Conservation (phyloP, 2,113 vertebrate genomes). For the Crocuta crocuta region DNA sequence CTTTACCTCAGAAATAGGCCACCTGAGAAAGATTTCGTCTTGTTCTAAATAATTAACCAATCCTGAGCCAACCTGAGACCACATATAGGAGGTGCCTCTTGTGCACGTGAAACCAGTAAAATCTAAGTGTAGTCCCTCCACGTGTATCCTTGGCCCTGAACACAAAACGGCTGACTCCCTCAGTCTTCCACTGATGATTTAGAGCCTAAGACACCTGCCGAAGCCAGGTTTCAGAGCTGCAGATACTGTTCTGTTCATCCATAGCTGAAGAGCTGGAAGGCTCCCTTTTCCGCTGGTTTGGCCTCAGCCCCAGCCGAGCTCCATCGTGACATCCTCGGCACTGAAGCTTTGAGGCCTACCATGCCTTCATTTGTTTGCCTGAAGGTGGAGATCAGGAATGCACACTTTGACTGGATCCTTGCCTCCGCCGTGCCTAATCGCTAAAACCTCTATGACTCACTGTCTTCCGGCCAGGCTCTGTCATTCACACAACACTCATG, state of each 20-base stretch:
- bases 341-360: too few species aligned
- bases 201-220: background rate
- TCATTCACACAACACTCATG: background rate
- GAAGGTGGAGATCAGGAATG: background rate
- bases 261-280: background rate
- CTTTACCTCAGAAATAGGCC: background rate
- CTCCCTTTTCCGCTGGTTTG: background rate
- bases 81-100: background rate
- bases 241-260: background rate
- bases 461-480: too few species aligned
- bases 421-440: background rate
- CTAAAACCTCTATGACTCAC: background rate
- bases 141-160: background rate
- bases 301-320: background rate
- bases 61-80: background rate
- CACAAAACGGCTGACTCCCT: background rate
- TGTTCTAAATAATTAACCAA: background rate
- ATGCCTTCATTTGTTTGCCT: background rate
- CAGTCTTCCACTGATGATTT: background rate
- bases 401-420: background rate
- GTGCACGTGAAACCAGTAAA: background rate
- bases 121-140: background rate
- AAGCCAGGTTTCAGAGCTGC: background rate
- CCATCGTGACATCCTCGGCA: background rate
- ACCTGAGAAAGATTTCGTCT: background rate